A percentile compares a stretch with the other conserved stretches of the same genome.
Evolutionary conservation across 1,140 invertebrate genomes (phyloP).

Genomic region (Mercenaria mercenaria): DNA sequence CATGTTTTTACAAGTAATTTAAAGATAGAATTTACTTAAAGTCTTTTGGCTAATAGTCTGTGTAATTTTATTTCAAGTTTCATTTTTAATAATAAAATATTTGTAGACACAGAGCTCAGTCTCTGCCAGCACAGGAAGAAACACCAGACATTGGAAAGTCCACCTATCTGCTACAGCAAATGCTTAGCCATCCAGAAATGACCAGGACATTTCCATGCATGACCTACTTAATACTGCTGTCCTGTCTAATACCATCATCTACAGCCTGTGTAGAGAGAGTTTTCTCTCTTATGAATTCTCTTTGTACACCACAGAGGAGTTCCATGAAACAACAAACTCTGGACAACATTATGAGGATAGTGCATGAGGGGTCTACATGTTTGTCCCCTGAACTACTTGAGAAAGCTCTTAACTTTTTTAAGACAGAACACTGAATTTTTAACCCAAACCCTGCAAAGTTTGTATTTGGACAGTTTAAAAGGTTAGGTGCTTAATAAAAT

Average conservation of each 20-base stretch:
- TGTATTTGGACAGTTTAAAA: too few relatives aligned
- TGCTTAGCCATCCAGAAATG: neutral
- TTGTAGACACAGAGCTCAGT: neutral
- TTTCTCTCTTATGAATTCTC: slow-evolving; percentile 24
- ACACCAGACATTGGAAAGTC: neutral
- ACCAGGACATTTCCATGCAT: neutral
- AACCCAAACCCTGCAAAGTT: neutral
- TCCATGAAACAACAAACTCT: neutral
- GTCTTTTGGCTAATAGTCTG: too few relatives aligned
- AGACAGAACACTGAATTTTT: neutral
- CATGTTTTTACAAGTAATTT: too few relatives aligned
- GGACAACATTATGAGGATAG: neutral
- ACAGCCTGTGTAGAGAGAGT: slow-evolving; percentile 47
- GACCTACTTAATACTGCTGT: slow-evolving; percentile 5
- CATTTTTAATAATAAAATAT: too few relatives aligned
- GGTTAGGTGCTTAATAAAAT: too few relatives aligned
- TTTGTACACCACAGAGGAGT: neutral
- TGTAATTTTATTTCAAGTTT: too few relatives aligned
- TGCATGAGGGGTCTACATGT: neutral
- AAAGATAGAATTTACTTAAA: too few relatives aligned
- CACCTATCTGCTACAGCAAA: neutral
- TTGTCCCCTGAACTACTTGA: neutral
- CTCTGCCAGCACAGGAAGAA: neutral
- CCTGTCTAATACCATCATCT: slow-evolving; percentile 31
- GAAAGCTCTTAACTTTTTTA: neutral